These are phyloP conservation scores for Sanderia malayensis DNA, from an alignment of 30 jellyfish, hydroid and myxozoan genomes.

Conservation along the genomic window DNA sequence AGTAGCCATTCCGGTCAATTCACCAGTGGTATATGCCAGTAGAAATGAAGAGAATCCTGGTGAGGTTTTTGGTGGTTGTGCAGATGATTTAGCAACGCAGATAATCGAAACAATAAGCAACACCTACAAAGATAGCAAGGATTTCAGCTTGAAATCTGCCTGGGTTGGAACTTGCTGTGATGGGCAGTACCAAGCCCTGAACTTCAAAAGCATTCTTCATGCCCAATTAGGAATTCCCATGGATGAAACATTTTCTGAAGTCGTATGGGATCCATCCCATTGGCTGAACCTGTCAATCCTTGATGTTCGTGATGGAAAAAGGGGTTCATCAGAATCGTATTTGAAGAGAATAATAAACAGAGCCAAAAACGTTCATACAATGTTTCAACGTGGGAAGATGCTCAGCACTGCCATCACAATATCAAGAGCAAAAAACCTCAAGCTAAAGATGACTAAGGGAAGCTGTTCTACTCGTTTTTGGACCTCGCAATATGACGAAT, in stretches of 20 bases:
- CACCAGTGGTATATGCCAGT: neutral
- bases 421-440: neutral
- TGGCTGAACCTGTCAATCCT: slow-evolving; percentile 12
- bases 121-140: neutral
- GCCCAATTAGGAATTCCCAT: too few species aligned
- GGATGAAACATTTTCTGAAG: neutral
- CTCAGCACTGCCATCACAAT: neutral
- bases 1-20: neutral
- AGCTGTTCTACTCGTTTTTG: slow-evolving; percentile 10
- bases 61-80: neutral
- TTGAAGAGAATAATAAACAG: neutral
- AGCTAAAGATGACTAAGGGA: neutral
- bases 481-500: slow-evolving; percentile 10
- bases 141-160: neutral
- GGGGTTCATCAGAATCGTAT: neutral
- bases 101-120: neutral
- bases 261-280: slow-evolving; percentile 19
- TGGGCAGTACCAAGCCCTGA: slow-evolving; percentile 1
- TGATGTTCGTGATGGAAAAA: neutral
- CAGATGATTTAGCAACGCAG: neutral
- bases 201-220: neutral
- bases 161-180: slow-evolving; percentile 7
- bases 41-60: neutral
- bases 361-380: slow-evolving; percentile 14
- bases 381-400: slow-evolving; percentile 19